Percentiles rank a stretch among this genome's conserved stretches.
These are phyloP conservation scores for Maniola hyperantus DNA, from an alignment of 2,888 invertebrate genomes.

Conservation along the genomic window DNA sequence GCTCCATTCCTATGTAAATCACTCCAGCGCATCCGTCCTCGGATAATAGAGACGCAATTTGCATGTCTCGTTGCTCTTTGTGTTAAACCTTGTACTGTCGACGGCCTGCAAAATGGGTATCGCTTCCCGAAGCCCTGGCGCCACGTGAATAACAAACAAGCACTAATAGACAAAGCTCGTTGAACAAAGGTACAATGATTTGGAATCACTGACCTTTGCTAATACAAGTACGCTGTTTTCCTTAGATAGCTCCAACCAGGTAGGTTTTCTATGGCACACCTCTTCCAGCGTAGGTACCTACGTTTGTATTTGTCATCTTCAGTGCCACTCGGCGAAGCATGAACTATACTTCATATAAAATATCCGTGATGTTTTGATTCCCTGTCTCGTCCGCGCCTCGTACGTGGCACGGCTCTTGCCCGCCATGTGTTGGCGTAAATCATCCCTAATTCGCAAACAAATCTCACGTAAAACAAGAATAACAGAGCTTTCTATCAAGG, in stretches of 20 bases:
- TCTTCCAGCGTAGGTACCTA: no score
- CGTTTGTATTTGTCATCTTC: no score
- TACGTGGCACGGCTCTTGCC: no score
- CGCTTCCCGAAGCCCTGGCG: slow-evolving; percentile 51
- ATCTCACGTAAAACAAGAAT: background rate
- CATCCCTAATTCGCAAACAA: no score
- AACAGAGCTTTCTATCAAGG: background rate
- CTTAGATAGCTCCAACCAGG: no score
- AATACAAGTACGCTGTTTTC: no score
- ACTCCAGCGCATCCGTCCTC: slow-evolving; percentile 60
- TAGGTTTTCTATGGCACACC: no score
- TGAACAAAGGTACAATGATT: slow-evolving; percentile 57
- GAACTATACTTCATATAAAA: no score
- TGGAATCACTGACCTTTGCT: slow-evolving; percentile 44
- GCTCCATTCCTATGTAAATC: slow-evolving; percentile 79
- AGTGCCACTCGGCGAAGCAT: no score
- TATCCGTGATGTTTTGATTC: no score
- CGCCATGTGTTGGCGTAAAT: no score
- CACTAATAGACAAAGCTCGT: slow-evolving; percentile 59
- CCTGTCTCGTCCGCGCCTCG: no score
- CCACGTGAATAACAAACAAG: slow-evolving; percentile 58
- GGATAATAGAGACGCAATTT: slow-evolving; percentile 73
- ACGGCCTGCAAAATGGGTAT: slow-evolving; percentile 52
- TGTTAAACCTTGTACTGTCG: slow-evolving; percentile 50
- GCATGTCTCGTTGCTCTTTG: slow-evolving; percentile 73